These are phyloP conservation scores for Cryptus armator DNA, from an alignment of 2,888 invertebrate species.

Conservation along the genomic window DNA sequence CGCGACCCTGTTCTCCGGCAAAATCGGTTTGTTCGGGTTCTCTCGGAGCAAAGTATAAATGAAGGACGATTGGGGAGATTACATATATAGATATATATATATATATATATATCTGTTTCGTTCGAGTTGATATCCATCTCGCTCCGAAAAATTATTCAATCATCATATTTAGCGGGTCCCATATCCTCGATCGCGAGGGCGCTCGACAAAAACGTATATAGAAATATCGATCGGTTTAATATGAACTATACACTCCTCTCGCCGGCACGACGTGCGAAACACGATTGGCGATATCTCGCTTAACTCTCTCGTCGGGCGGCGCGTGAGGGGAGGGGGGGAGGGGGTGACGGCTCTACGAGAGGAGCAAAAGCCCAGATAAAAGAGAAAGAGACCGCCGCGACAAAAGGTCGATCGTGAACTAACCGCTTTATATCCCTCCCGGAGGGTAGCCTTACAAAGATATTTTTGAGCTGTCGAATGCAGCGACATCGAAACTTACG, in stretches of 20 bases:
- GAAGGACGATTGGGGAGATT: slow-evolving; percentile 39
- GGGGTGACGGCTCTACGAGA: slow-evolving; percentile 38
- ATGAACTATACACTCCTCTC: slow-evolving; percentile 29
- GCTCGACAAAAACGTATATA: slow-evolving; percentile 44
- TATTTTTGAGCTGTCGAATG: slow-evolving; percentile 60
- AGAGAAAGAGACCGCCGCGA: slow-evolving; percentile 28
- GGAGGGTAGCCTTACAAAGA: slow-evolving; percentile 50
- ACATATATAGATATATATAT: slow-evolving; percentile 2
- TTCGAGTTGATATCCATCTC: slow-evolving; percentile 32
- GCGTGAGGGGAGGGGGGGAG: not conserved
- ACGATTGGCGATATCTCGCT: slow-evolving; percentile 65
- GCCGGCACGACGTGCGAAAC: slow-evolving; percentile 63
- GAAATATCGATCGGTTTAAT: slow-evolving; percentile 64
- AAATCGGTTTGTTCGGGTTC: slow-evolving; percentile 35
- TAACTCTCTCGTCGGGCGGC: not conserved
- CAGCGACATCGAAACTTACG: slow-evolving; percentile 42
- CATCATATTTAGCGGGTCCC: slow-evolving; percentile 50
- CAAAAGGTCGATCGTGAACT: slow-evolving; percentile 60
- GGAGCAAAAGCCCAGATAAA: slow-evolving; percentile 10
- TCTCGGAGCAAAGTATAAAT: slow-evolving; percentile 36
- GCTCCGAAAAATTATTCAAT: slow-evolving; percentile 53
- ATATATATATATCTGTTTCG: not conserved
- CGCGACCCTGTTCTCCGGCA: slow-evolving; percentile 48
- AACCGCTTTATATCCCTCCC: slow-evolving; percentile 35
- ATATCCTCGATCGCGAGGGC: slow-evolving; percentile 61